Evolutionary conservation across 2,797 vertebrate genomes (phyloP).

Genomic region (Silurus lanzhouensis): DNA sequence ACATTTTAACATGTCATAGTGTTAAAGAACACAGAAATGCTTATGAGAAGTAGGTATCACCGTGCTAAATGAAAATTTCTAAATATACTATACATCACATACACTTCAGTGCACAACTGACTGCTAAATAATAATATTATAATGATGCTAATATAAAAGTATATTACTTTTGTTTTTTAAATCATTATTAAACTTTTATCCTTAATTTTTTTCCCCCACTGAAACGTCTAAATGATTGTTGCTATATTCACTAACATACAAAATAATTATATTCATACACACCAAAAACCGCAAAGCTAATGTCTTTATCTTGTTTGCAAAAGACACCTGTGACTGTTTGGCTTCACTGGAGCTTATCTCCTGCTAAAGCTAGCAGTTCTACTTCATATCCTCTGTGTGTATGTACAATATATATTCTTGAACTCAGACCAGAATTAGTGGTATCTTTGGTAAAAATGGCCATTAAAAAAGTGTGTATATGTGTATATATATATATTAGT

Average conservation of each 20-base stretch:
- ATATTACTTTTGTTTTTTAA: no score
- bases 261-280: not conserved
- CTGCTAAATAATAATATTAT: no score
- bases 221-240: not conserved
- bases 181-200: no score
- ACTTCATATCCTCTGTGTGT: not conserved
- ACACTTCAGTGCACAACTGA: no score
- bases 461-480: not conserved
- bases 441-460: not conserved
- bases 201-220: not conserved
- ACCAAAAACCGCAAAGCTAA: not conserved
- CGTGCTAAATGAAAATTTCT: not conserved
- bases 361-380: constrained; percentile 50
- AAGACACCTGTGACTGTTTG: constrained; percentile 43
- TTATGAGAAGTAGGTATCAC: no score
- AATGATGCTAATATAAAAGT: no score
- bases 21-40: not conserved
- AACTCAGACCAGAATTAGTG: not conserved
- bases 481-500: no score
- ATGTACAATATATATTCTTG: not conserved
- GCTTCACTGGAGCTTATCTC: constrained; percentile 72
- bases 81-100: not conserved
- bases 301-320: not conserved
- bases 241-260: not conserved
- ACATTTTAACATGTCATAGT: not conserved